A percentile compares a stretch with the other conserved stretches of the same genome.
Conservation (phyloP, 2,797 vertebrate genomes). For the Dendrocincla tyrannina region DNA sequence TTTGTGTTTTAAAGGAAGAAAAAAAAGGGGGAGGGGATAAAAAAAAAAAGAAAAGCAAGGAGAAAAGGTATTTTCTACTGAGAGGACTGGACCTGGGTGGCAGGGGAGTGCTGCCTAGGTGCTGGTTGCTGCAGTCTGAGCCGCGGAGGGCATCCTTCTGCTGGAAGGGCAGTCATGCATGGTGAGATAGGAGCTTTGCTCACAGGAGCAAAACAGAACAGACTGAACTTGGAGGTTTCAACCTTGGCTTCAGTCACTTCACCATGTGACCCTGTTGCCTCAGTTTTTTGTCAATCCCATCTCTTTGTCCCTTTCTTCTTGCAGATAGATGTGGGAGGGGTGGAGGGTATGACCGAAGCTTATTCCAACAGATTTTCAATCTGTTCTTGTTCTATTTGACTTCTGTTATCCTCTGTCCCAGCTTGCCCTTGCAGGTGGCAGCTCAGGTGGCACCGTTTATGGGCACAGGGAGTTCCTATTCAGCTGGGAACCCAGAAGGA, state of each 20-base stretch:
- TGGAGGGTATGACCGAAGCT: background rate
- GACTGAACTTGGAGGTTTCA: background rate
- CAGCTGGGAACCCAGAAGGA: background rate
- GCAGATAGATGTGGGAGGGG: background rate
- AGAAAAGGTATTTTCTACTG: background rate
- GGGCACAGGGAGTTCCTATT: background rate
- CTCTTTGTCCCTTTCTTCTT: background rate
- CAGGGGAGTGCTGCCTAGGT: background rate
- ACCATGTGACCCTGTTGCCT: rapidly evolving
- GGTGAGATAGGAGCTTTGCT: background rate
- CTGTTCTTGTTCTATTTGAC: background rate
- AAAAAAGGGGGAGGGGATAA: no score
- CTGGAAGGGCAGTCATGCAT: background rate
- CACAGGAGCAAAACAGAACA: background rate
- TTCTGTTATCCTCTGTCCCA: background rate
- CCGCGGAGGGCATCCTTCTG: background rate
- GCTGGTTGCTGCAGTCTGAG: background rate
- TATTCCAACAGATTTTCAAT: background rate
- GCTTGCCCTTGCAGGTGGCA: conserved; percentile 1
- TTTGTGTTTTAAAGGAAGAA: background rate
- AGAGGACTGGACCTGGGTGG: background rate
- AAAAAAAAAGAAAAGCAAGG: background rate
- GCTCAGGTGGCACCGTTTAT: background rate
- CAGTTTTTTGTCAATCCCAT: rapidly evolving
- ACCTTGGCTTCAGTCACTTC: background rate